Base-by-base conservation (phyloP, 2,888 invertebrate genomes). In the Phengaris alcon region DNA sequence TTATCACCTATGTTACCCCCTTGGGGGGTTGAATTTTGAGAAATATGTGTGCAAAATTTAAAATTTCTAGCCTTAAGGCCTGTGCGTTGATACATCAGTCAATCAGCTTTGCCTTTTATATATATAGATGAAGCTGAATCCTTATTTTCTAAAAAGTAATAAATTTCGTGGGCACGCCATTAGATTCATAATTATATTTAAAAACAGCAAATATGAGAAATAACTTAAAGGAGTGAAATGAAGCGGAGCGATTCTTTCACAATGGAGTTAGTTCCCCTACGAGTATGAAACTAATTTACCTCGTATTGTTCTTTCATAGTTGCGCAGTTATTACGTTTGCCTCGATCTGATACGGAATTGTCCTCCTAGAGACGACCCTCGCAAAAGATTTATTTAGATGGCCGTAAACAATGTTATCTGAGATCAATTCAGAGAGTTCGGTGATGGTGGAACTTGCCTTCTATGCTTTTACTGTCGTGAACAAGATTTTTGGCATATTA, bases 271-370 rank as follows among this genome's bases (percentile, higher is more conserved):
- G 82, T 83, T 85, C 84, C 87, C 86, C 12, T 12, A 52, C 52
- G 52, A 52, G 52, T 83, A 87, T 87, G 83, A 89, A 91, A 90
- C 89, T 89, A 90, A 90, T 89, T 91, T 90, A 90, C 86, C 84
- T 87, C 86, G 85, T 85, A 88, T 90, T 90, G 88, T 91, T 90
- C 88, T 85, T 86, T 84, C 87, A 88, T 90, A 89, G 90, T 90
- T 90, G 87, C 87, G 82, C 82, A 87, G 85, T 90, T 90, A 91
- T 90, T 90, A 86, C 87, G 87, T 90, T 90, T 88, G 87, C 86
- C 87, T 87, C 88, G 88, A 90, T 88, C 87, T 88, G 89, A 90
- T 88, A 91, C 88, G 88, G 89, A 89, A 89, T 90, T 88, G 78
- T 74, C 76, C 64, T 52, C 82, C 82, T 82, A 81, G 82, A 85